These are phyloP conservation scores for Branchipolynoe longqiensis DNA, from an alignment of 2,888 invertebrate genomes.

Conservation along the genomic window DNA sequence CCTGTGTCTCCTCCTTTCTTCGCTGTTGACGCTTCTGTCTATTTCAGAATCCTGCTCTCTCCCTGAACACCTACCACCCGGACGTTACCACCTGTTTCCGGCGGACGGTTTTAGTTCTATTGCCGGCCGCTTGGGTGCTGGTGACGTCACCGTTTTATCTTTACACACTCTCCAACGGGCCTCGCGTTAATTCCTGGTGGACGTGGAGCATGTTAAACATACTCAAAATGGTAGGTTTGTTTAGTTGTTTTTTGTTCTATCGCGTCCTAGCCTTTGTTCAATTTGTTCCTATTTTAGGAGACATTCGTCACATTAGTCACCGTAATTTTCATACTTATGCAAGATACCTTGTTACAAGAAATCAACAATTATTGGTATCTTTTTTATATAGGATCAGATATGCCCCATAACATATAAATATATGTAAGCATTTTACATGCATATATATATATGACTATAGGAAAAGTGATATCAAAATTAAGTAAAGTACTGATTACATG, in stretches of 20 bases:
- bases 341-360: no score
- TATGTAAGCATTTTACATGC: no score
- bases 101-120: background rate
- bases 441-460: no score
- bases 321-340: no score
- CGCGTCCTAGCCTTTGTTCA: background rate
- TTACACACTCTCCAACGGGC: background rate
- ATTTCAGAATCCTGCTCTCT: background rate
- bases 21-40: background rate
- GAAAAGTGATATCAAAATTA: no score
- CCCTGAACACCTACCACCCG: conserved; percentile 7
- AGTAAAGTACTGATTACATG: no score
- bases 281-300: no score
- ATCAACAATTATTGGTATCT: background rate
- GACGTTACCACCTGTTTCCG: conserved; percentile 51
- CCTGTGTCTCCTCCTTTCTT: no score
- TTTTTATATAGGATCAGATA: no score
- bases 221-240: conserved; percentile 33
- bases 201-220: conserved; percentile 5
- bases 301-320: no score
- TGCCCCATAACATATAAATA: no score
- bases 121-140: conserved; percentile 25
- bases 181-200: background rate
- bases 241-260: no score
- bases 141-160: conserved; percentile 17